Base-by-base conservation (phyloP, 2,797 vertebrate species). In the Pipistrellus nathusii region DNA sequence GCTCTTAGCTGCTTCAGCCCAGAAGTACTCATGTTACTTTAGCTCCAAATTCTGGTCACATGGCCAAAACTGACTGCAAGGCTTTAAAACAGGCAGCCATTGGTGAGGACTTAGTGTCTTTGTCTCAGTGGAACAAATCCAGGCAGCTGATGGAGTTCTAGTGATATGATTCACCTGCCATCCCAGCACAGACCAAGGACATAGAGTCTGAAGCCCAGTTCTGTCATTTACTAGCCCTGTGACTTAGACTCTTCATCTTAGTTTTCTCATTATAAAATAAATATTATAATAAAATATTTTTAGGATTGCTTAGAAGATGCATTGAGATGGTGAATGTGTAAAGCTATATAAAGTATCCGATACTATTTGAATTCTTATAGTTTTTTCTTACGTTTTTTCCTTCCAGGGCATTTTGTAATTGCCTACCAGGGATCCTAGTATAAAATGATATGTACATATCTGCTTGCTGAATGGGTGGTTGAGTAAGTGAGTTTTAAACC, bases 241-340 rank as follows among this genome's bases (percentile, higher is more conserved):
- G 44, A 48, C 55, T 48, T 55, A 83, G n/a, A 13, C 38, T 76
- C 17, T 57, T 66, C 32, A 35, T 44, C 25, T 86, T 73, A 14
- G 4, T 72, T 77, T 87, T 83, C 38, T 90, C 6, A 66, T 41
- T 68, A 30, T 90, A 76, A 69, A 62, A 38, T 81, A 35, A n/a
- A 20, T 68, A 30, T 32, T 48, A 64, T 62, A 38, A 57, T 55
- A 82, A 35, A 6, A 17, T 72, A 62, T 53, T 75, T 82, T 71
- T 25, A 66, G 35, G 1, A 30, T 64, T 87, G 8, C 76, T 77
- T 55, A 66, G 44, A 83, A 83, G 77, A 51, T 12, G 51, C 38
- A 44, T 32, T 57, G 53, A 87, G n/a, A 30, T 25, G 10, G 15
- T 38, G 11, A 66, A 83, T 32, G 1, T 83, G 23, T 48, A 77